Base-by-base conservation (phyloP, 2,888 invertebrate genomes). In the Pandemis cinnamomeana region DNA sequence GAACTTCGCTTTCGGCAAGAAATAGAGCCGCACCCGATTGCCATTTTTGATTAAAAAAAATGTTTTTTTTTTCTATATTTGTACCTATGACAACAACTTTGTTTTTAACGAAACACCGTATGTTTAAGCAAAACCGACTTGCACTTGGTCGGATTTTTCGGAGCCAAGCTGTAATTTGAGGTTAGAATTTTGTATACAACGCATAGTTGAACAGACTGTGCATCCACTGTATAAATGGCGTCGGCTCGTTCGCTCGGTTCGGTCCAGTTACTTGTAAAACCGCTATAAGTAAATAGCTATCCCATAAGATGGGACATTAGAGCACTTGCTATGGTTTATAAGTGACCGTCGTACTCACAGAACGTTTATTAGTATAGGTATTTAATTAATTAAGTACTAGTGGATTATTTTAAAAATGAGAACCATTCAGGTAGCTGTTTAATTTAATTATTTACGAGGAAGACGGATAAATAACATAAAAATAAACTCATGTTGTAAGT, bases 211-310 rank as follows among this genome's bases (percentile, higher is more conserved):
- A 46, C 63, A 46, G 44, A 67, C 10, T 41, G 58, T 44, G 67
- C 46, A 64, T 53, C 78, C 75, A 77, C 68, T 77, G 77, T 71
- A 79, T 63, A 61, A 10, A 42, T 66, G 67, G 53, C 76, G 71
- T 46, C 58, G 71, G 67, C 64, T 63, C 85, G 83, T 82, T 84
- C 71, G 64, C 87, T 85, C 82, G 81, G 83, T 87, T 83, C 87
- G 88, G 89, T 92, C 91, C 93, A 93, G 92, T 93, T 91, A 93
- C 89, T 89, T 90, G 89, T 88, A 89, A 90, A 91, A 92, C 92
- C 91, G 91, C 92, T 93, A 93, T 89, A 91, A 90, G 91, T 89
- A 91, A 90, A 91, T 89, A 90, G 84, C 87, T 89, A 89, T 89
- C 84, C 90, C 88, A 91, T 91, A 90, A 88, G 86, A 87, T 82